Conservation (phyloP, 1,140 invertebrate genomes). For the Asbolus verrucosus region DNA sequence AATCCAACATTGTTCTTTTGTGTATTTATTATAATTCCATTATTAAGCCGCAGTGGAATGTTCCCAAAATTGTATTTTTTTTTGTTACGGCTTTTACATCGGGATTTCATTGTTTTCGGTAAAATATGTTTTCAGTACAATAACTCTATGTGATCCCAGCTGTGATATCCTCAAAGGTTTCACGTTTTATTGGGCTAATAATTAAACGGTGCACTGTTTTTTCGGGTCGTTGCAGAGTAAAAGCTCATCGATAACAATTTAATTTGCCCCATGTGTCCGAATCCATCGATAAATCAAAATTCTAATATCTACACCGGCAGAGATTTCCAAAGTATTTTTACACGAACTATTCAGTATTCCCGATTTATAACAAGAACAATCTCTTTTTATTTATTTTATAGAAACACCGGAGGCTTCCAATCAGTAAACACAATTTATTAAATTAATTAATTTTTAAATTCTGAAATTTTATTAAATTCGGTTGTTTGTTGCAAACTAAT, state of each 20-base stretch:
- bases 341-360: too few species aligned
- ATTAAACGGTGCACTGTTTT: neutral
- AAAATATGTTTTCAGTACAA: constrained; percentile 19
- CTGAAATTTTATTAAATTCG: too few species aligned
- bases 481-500: too few species aligned
- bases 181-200: constrained; percentile 3
- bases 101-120: constrained; percentile 15
- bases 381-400: too few species aligned
- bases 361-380: too few species aligned
- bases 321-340: too few species aligned
- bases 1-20: constrained; percentile 11
- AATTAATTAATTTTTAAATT: too few species aligned
- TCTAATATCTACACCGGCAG: too few species aligned
- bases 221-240: neutral
- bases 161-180: constrained; percentile 2
- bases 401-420: too few species aligned
- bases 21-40: constrained; percentile 25
- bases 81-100: neutral
- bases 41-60: constrained; percentile 5
- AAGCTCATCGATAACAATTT: constrained; percentile 20
- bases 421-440: too few species aligned
- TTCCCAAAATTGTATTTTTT: constrained; percentile 1
- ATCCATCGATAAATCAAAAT: neutral
- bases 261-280: neutral
- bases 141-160: neutral